Evolutionary conservation across 2,797 vertebrate genomes (phyloP).

Genomic region (Sorex maritimensis): DNA sequence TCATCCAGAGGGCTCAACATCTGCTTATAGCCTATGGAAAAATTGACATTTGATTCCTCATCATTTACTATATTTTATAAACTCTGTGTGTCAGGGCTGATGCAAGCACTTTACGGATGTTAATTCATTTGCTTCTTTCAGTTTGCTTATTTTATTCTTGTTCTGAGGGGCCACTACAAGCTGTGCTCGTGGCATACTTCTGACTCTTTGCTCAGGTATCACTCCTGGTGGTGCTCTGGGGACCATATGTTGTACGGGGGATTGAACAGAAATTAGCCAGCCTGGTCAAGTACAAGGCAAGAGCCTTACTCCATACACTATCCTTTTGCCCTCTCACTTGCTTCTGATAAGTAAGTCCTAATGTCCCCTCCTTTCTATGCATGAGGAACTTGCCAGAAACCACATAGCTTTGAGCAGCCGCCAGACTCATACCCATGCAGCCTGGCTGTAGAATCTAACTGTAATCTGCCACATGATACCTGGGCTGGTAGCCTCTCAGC

Average conservation of each 20-base stretch:
- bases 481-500: background rate
- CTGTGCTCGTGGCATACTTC: too few relatives aligned
- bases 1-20: background rate
- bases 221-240: too few relatives aligned
- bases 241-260: too few relatives aligned
- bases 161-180: too few relatives aligned
- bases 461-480: background rate
- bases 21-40: background rate
- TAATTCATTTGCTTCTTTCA: slow-evolving; percentile 19
- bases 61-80: slow-evolving; percentile 2
- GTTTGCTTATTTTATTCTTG: too few relatives aligned
- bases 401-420: background rate
- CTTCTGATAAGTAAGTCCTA: background rate
- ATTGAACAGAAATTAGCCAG: too few relatives aligned
- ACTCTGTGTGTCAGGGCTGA: background rate
- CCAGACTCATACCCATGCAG: background rate
- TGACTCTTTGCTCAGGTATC: too few relatives aligned
- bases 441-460: background rate
- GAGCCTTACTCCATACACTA: too few relatives aligned
- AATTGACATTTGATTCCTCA: background rate
- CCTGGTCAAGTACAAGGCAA: too few relatives aligned
- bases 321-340: too few relatives aligned
- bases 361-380: background rate
- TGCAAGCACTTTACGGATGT: background rate
- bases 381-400: slow-evolving; percentile 35